These are phyloP conservation scores for Otocyon megalotis DNA, from an alignment of 2,113 vertebrate genomes.

Conservation along the genomic window DNA sequence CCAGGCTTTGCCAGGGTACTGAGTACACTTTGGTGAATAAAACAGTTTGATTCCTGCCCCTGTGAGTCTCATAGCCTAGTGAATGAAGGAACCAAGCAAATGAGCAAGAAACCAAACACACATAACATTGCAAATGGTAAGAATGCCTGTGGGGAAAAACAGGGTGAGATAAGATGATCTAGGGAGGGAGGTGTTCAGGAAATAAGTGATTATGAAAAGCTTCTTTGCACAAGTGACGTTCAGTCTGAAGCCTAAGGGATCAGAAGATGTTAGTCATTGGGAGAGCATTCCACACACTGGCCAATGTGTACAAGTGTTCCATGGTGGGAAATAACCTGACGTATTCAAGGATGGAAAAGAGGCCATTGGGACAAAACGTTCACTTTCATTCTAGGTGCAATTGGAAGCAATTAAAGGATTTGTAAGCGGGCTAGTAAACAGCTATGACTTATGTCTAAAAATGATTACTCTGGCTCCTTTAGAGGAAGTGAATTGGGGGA, in stretches of 20 bases:
- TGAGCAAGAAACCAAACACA: conserved; percentile 1
- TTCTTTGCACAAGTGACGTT: conserved; percentile 29
- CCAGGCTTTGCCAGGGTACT: neutral
- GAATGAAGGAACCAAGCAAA: conserved; percentile 25
- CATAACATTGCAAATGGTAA: neutral
- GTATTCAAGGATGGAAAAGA: neutral
- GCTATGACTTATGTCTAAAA: neutral
- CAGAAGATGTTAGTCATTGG: neutral
- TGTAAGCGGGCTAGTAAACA: neutral
- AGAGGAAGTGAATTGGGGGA: neutral
- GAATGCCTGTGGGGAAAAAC: neutral
- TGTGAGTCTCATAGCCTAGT: neutral
- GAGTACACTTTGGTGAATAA: neutral
- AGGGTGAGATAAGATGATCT: neutral
- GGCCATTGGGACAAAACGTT: neutral
- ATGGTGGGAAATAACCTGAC: neutral
- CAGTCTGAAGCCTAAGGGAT: conserved; percentile 1
- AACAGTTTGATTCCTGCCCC: neutral
- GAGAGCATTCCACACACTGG: neutral
- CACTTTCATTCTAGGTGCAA: neutral
- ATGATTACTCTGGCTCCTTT: neutral
- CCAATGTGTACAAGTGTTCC: neutral
- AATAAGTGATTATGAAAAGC: neutral
- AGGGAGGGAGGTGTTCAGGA: neutral
- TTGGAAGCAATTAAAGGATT: neutral